Evolutionary conservation across 2,113 vertebrate species (phyloP).

Genomic region (Phodopus roborovskii): DNA sequence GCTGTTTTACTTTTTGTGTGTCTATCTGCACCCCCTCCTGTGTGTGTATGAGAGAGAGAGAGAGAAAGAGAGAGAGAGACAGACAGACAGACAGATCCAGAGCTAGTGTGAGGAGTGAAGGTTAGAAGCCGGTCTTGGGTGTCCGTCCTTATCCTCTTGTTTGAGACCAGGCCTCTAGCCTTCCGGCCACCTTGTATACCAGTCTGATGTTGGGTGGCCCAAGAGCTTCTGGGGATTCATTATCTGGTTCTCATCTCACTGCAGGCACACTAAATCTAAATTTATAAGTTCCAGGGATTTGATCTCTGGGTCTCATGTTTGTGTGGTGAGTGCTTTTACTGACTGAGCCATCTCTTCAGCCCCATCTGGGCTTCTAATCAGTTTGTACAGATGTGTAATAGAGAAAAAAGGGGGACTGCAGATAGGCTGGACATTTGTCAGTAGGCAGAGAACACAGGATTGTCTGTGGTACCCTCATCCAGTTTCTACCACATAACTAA

Average conservation of each 20-base stretch:
- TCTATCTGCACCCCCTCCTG: neutral
- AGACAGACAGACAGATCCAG: neutral
- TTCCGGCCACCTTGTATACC: neutral
- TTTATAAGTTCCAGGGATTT: neutral
- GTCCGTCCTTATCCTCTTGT: neutral
- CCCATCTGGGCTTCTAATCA: neutral
- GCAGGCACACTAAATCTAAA: neutral
- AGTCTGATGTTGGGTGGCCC: neutral
- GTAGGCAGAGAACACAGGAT: neutral
- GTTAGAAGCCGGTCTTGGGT: neutral
- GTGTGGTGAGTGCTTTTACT: too few relatives aligned
- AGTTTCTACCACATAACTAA: neutral
- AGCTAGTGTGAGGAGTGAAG: neutral
- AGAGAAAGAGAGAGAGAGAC: neutral
- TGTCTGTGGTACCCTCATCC: too few relatives aligned
- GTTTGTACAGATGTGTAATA: neutral
- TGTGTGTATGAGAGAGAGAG: neutral
- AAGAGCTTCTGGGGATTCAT: neutral
- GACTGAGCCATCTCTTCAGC: neutral
- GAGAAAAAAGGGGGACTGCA: neutral
- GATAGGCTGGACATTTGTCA: neutral
- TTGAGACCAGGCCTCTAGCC: neutral
- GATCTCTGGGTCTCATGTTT: neutral
- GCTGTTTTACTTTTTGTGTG: neutral
- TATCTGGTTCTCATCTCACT: neutral